Conservation (phyloP, 2,113 vertebrate species). For the Halichoerus grypus region DNA sequence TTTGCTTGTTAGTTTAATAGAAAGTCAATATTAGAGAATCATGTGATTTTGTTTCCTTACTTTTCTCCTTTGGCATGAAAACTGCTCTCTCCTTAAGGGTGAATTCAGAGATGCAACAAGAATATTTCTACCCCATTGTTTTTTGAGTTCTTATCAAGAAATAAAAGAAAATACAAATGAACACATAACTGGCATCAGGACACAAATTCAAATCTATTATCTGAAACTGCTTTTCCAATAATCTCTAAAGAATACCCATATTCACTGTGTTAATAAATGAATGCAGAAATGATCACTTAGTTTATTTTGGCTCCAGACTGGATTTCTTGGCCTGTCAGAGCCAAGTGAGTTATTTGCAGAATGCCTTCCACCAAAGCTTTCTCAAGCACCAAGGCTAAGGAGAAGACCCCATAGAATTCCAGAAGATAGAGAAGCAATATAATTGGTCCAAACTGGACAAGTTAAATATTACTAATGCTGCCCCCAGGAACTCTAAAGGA, state of each 20-base stretch:
- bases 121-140: neutral
- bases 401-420: conserved; percentile 54
- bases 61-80: conserved; percentile 40
- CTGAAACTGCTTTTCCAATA: conserved; percentile 60
- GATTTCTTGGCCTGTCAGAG: conserved; percentile 49
- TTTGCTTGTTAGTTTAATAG: conserved; percentile 52
- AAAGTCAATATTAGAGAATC: conserved; percentile 37
- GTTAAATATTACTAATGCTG: conserved; percentile 68
- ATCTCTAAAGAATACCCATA: conserved; percentile 63
- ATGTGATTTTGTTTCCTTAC: conserved; percentile 39
- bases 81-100: conserved; percentile 16
- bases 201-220: conserved; percentile 53
- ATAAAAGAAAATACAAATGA: conserved; percentile 52
- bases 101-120: conserved; percentile 48
- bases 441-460: conserved; percentile 39
- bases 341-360: conserved; percentile 57
- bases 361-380: conserved; percentile 62
- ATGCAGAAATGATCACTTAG: conserved; percentile 52
- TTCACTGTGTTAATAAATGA: conserved; percentile 57
- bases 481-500: conserved; percentile 64
- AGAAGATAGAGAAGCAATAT: conserved; percentile 43
- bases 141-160: conserved; percentile 51
- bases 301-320: conserved; percentile 65
- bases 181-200: neutral
- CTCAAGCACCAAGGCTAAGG: neutral